A percentile compares a stretch with the other conserved stretches of the same genome.
Conservation (phyloP, 2,888 invertebrate genomes). For the Crematogaster levior region DNA sequence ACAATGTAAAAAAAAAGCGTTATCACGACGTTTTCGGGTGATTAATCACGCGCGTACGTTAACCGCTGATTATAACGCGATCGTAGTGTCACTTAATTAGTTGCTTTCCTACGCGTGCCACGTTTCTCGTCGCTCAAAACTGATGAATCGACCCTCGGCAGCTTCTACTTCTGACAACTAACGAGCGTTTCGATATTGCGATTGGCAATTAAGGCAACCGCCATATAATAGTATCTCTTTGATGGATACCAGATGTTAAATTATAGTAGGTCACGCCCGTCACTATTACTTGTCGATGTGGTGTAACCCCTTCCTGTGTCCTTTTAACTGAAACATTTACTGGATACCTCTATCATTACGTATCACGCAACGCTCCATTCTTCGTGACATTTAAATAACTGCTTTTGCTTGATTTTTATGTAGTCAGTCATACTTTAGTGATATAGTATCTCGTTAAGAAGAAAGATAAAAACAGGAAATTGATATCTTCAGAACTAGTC, state of each 20-base stretch:
- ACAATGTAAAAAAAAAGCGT: slow-evolving; percentile 68
- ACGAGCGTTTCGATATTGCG: slow-evolving; percentile 53
- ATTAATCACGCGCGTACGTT: slow-evolving; percentile 77
- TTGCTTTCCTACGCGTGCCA: not conserved
- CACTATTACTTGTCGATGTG: slow-evolving; percentile 45
- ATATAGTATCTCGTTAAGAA: not conserved
- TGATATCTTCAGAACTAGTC: not conserved
- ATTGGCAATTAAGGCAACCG: slow-evolving; percentile 66
- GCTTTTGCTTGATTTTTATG: not conserved
- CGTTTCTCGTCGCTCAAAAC: not conserved
- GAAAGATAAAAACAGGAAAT: slow-evolving; percentile 7
- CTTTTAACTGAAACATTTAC: not conserved
- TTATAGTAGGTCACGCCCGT: slow-evolving; percentile 59
- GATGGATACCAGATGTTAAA: slow-evolving; percentile 61
- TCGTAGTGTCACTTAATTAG: slow-evolving; percentile 68
- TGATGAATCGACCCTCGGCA: slow-evolving; percentile 46
- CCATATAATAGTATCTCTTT: slow-evolving; percentile 61
- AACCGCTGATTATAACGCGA: slow-evolving; percentile 75
- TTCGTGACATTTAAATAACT: not conserved
- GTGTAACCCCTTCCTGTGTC: no score
- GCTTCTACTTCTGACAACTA: slow-evolving; percentile 44
- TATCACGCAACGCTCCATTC: not conserved
- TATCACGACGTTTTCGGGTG: slow-evolving; percentile 71
- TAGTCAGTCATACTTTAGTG: not conserved
- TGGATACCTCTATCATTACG: not conserved